Evolutionary conservation across 2,888 invertebrate genomes (phyloP).

Genomic region (Phrixothrix hirtus): DNA sequence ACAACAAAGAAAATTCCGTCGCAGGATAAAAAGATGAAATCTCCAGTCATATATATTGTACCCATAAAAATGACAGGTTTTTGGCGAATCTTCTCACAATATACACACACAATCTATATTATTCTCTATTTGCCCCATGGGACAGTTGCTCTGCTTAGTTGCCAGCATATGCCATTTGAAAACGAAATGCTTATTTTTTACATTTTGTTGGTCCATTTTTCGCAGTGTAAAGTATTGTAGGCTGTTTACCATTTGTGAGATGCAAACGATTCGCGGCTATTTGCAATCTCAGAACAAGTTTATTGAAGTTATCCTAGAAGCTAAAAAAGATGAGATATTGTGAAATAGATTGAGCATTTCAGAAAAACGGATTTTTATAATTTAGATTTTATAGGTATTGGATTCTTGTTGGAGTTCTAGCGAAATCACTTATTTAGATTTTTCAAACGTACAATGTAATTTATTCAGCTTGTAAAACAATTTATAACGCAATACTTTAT

Average conservation of each 20-base stretch:
- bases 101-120: slow-evolving; percentile 45
- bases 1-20: slow-evolving; percentile 48
- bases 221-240: slow-evolving; percentile 26
- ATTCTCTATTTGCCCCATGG: slow-evolving; percentile 45
- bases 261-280: slow-evolving; percentile 26
- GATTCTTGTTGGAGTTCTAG: too few species aligned
- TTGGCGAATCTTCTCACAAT: slow-evolving; percentile 42
- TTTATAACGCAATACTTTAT: too few species aligned
- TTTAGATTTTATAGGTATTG: too few species aligned
- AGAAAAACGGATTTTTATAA: neutral
- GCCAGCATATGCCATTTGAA: slow-evolving; percentile 20
- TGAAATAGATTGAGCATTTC: slow-evolving; percentile 8
- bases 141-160: slow-evolving; percentile 37
- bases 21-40: slow-evolving; percentile 47
- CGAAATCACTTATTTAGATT: too few species aligned
- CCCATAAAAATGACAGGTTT: slow-evolving; percentile 49
- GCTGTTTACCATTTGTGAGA: slow-evolving; percentile 29
- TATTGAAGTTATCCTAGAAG: slow-evolving; percentile 28
- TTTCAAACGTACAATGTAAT: too few species aligned
- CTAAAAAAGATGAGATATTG: slow-evolving; percentile 9
- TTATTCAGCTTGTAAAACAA: too few species aligned
- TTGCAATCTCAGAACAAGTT: slow-evolving; percentile 26
- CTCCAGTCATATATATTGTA: slow-evolving; percentile 46
- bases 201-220: slow-evolving; percentile 27
- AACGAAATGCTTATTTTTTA: slow-evolving; percentile 22